A percentile compares a stretch with the other conserved stretches of the same genome.
phyloP scores from a whole-genome alignment of 2,113 vertebrate species.

The Opisthocomus hoazin region DNA sequence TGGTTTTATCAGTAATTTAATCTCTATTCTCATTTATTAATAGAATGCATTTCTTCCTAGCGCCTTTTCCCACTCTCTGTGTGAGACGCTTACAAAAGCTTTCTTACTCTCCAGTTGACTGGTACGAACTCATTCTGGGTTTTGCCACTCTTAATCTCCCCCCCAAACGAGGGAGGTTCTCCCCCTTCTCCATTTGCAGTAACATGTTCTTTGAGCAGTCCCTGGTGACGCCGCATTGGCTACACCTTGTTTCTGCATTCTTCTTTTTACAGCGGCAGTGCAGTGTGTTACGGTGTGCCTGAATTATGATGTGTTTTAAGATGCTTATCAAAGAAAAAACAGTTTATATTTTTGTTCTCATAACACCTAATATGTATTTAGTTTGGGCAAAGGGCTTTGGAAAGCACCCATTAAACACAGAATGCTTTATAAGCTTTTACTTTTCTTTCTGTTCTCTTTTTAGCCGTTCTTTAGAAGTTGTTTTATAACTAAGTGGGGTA shows the following conservation, averaged over 20 bases:
- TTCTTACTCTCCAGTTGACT: not conserved
- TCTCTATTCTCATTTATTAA: not conserved
- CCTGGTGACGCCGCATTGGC: not conserved
- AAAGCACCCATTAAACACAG: not conserved
- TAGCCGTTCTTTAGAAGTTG: not conserved
- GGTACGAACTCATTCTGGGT: not conserved
- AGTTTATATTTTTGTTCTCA: not conserved
- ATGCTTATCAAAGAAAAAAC: conserved; percentile 16
- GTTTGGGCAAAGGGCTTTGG: not conserved
- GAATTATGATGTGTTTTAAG: not conserved
- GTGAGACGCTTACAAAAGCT: not conserved
- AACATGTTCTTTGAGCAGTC: not conserved
- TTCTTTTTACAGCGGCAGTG: not conserved
- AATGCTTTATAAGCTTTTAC: not conserved
- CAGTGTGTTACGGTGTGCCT: not conserved
- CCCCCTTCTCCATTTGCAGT: not conserved
- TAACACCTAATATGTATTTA: not conserved
- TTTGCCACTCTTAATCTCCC: not conserved
- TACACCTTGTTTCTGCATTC: not conserved
- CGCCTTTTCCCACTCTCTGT: not conserved
- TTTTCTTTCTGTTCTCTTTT: not conserved
- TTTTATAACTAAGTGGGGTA: not conserved
- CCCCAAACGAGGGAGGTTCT: not conserved
- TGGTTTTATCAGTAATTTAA: not conserved
- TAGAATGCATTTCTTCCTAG: not conserved